Conservation (phyloP, 2,113 vertebrate genomes). For the Panthera tigris region DNA sequence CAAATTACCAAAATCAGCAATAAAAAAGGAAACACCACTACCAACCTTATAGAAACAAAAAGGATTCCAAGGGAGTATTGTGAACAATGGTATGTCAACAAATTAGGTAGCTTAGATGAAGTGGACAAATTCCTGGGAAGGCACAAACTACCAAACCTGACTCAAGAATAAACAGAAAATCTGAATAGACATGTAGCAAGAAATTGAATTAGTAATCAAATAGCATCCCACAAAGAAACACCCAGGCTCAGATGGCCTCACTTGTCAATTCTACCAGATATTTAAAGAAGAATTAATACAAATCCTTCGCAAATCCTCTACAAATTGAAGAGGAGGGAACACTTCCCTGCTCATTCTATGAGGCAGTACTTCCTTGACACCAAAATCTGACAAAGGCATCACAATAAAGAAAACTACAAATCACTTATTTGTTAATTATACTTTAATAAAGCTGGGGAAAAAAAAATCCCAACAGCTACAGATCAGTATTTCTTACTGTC, state of each 20-base stretch:
- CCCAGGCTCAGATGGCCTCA: background rate
- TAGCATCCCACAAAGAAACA: background rate
- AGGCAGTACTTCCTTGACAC: background rate
- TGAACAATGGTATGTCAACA: background rate
- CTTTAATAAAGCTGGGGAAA: background rate
- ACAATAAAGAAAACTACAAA: constrained; percentile 17
- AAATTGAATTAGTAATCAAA: background rate
- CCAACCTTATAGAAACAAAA: background rate
- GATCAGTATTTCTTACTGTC: background rate
- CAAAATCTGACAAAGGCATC: constrained; percentile 6
- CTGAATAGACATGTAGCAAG: background rate
- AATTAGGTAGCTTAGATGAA: background rate
- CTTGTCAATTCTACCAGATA: background rate
- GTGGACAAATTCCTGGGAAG: background rate
- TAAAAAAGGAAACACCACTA: background rate
- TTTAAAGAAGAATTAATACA: background rate
- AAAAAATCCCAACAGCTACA: background rate
- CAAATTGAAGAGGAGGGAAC: background rate
- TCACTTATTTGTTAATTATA: background rate
- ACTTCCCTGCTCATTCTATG: background rate
- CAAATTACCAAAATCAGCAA: background rate
- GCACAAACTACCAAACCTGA: background rate
- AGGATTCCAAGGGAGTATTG: background rate
- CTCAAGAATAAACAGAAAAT: background rate
- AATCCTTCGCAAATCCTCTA: background rate